Percentiles rank a stretch among this genome's conserved stretches.
These are phyloP conservation scores for Thera britannica DNA, from an alignment of 2,888 invertebrate species.

Conservation along the genomic window DNA sequence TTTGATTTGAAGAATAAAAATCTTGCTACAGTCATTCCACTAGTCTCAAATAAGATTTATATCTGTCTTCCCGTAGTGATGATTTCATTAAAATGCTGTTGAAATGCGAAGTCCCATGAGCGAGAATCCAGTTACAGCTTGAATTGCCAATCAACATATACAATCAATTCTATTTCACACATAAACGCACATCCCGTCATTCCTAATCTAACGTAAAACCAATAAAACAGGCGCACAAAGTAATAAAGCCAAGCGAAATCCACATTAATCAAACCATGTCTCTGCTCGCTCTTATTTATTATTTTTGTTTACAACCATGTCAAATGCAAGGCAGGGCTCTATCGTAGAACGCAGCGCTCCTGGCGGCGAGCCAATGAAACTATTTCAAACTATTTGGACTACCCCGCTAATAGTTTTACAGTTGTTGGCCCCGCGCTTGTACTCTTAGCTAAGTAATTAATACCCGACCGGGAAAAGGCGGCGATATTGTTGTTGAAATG, in stretches of 20 bases:
- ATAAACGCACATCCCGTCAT: conserved; percentile 54
- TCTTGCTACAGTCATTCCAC: not conserved
- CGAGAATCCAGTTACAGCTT: conserved; percentile 33
- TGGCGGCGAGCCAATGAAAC: conserved; percentile 76
- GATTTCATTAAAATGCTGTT: conserved; percentile 3
- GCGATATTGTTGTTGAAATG: conserved; percentile 59
- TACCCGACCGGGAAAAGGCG: conserved; percentile 55
- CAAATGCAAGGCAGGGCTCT: conserved; percentile 73
- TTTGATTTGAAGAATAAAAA: not conserved
- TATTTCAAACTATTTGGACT: conserved; percentile 74
- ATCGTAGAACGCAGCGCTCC: conserved; percentile 59
- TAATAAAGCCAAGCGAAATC: conserved; percentile 64
- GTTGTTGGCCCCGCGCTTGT: conserved; percentile 61
- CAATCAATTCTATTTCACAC: conserved; percentile 46
- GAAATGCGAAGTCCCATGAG: conserved; percentile 15
- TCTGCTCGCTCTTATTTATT: conserved; percentile 67
- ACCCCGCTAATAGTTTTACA: conserved; percentile 76
- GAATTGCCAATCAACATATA: conserved; percentile 58
- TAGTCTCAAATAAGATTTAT: not conserved
- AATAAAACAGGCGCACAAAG: conserved; percentile 64
- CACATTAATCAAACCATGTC: conserved; percentile 68
- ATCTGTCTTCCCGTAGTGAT: not conserved
- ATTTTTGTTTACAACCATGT: conserved; percentile 75
- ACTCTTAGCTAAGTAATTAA: conserved; percentile 70
- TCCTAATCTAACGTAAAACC: conserved; percentile 66